These are phyloP conservation scores for Nymphalis urticae DNA, from an alignment of 2,888 invertebrate species.

Conservation along the genomic window DNA sequence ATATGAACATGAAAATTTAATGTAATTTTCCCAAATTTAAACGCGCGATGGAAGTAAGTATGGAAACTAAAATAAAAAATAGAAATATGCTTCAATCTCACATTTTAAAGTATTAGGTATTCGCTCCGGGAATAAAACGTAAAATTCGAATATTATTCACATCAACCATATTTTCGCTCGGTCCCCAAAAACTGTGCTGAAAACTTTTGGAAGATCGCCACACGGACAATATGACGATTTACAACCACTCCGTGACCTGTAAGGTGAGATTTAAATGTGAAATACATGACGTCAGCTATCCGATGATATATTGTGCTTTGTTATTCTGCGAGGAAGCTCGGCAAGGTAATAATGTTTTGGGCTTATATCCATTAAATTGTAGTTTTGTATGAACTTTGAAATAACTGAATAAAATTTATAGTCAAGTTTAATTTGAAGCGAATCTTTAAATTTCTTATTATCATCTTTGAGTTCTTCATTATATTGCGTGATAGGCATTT, in stretches of 20 bases:
- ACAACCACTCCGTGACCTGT: conserved; percentile 45
- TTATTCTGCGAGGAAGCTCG: conserved; percentile 29
- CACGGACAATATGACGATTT: conserved; percentile 62
- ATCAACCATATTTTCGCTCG: conserved; percentile 5
- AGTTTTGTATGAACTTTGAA: background rate
- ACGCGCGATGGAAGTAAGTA: no score
- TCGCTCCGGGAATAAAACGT: background rate
- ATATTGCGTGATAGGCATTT: no score
- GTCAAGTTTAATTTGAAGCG: background rate
- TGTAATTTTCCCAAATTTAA: no score
- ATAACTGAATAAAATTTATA: background rate
- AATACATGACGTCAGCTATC: conserved; percentile 35
- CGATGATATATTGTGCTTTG: conserved; percentile 34
- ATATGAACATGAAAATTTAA: no score
- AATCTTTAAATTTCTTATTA: no score
- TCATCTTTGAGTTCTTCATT: no score
- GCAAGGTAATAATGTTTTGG: conserved; percentile 34
- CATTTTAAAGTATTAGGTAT: background rate
- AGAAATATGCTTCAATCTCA: background rate
- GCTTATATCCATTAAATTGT: background rate
- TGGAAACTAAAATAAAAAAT: background rate
- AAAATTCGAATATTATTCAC: conserved; percentile 9
- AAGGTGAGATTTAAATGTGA: conserved; percentile 40
- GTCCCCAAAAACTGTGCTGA: conserved; percentile 32
- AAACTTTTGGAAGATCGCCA: conserved; percentile 56